phyloP scores from a whole-genome alignment of 2,888 invertebrate genomes.

The Drosophila lutescens region DNA sequence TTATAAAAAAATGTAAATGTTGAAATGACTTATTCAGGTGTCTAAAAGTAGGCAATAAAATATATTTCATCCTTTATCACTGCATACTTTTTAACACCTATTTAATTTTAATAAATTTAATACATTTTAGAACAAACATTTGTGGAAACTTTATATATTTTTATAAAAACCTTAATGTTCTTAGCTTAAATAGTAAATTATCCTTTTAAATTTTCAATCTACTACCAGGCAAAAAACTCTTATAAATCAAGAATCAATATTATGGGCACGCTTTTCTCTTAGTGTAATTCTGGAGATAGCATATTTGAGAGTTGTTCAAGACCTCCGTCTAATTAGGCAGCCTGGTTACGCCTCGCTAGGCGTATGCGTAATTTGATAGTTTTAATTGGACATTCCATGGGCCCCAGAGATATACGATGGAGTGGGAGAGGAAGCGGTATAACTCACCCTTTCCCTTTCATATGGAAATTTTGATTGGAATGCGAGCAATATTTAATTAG shows the following conservation, averaged over 20 bases:
- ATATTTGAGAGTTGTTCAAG: conserved; percentile 18
- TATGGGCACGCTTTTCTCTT: conserved; percentile 20
- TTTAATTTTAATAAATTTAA: no score
- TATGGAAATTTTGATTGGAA: conserved; percentile 66
- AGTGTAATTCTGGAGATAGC: not conserved
- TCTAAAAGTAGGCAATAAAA: no score
- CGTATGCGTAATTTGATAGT: conserved; percentile 71
- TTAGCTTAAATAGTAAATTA: no score
- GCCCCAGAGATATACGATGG: conserved; percentile 18
- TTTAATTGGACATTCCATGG: conserved; percentile 68
- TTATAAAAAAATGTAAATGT: no score
- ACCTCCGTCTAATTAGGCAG: conserved; percentile 57
- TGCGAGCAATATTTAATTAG: conserved; percentile 43
- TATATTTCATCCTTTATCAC: no score
- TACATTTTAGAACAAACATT: no score
- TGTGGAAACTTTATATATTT: no score
- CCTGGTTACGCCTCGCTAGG: conserved; percentile 39
- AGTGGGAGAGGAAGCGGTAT: not conserved
- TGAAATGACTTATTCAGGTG: no score
- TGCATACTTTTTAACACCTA: no score
- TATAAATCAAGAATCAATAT: not conserved
- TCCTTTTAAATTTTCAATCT: no score
- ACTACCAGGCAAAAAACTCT: no score
- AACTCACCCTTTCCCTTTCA: conserved; percentile 13
- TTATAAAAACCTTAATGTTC: no score